These are phyloP conservation scores for Hydractinia echinata DNA, from an alignment of 30 jellyfish, hydroid and myxozoan genomes.

Conservation along the genomic window DNA sequence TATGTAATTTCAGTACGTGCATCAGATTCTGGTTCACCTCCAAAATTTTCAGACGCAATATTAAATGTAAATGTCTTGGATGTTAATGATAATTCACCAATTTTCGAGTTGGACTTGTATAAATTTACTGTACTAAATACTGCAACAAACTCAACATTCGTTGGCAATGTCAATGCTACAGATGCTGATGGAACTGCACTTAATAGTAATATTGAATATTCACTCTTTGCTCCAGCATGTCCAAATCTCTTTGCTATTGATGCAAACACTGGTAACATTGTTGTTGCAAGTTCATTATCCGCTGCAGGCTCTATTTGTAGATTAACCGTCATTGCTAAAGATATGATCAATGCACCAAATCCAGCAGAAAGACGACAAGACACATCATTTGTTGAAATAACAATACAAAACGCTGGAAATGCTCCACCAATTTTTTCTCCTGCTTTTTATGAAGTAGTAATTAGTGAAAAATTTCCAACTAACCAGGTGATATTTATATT, in stretches of 20 bases:
- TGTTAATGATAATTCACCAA: constrained; percentile 79
- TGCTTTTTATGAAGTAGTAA: neutral
- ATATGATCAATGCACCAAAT: neutral
- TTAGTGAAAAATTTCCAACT: constrained; percentile 30
- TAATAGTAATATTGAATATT: neutral
- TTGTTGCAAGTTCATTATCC: constrained; percentile 8
- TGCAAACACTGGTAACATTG: constrained; percentile 38
- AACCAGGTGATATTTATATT: constrained; percentile 15
- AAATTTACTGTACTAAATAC: constrained; percentile 42
- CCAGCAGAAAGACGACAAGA: constrained; percentile 7
- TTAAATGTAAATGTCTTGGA: constrained; percentile 43
- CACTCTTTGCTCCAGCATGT: neutral
- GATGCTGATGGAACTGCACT: constrained; percentile 7
- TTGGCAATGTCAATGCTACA: constrained; percentile 17
- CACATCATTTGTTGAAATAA: neutral
- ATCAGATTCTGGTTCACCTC: constrained; percentile 6
- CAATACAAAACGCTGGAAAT: neutral
- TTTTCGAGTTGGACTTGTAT: constrained; percentile 35
- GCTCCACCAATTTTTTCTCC: constrained; percentile 1
- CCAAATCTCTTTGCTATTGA: constrained; percentile 23
- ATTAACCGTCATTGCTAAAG: constrained; percentile 8
- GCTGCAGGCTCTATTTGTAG: neutral
- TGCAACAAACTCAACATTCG: constrained; percentile 35
- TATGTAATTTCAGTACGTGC: constrained; percentile 45
- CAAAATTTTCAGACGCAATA: neutral